Base-by-base conservation (phyloP, 64 coral and sea anemone species). In the Pocillopora damicornis region DNA sequence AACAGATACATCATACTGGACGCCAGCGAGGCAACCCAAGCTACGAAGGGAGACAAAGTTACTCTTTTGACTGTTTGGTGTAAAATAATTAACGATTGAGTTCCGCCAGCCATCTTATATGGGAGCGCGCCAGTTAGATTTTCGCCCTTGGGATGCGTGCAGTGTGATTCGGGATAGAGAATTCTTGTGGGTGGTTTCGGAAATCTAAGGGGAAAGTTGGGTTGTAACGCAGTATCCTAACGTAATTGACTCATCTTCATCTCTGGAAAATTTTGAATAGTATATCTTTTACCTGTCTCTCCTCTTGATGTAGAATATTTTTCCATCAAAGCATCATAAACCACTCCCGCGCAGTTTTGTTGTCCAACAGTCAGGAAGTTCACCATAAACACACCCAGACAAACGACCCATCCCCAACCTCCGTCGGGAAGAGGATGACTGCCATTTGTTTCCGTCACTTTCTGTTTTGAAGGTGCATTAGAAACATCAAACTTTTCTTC, bases 301-400 rank as follows among this genome's bases (percentile, higher is more conserved):
- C 76, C 88, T 66, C 88, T 79, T 59, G 42, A 26, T 13, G 64
- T 89, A 11, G 61, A 51, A 74, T 71, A 89, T 25, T 81, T 65
- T 16, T 72, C 42, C 15, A 89, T 16, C 34, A 89, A 57, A 14
- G 58, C 88, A 14, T 64, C 79, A 63, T 89, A 89, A 1, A 89
- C 57, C 3, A 89, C 88, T 23, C 88, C 88, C 1, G 88, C 77
- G 17, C 69, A 73, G 58, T 89, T 89, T 4, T 89, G 77, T 38
- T 81, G 88, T 73, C 88, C 88, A 81, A 89, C 78, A 11, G 88
- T 89, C 36, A 89, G 34, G 35, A 89, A 73, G n/a, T 89, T 65
- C 7, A 89, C 88, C 0, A 74, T 35, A 10, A 81, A 79, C 0
- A 77, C 88, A 12, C 77, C 88, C 9, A 89, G 60, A 16, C 88